Evolutionary conservation across 2,888 invertebrate genomes (phyloP).

Genomic region (Mayetiola destructor): DNA sequence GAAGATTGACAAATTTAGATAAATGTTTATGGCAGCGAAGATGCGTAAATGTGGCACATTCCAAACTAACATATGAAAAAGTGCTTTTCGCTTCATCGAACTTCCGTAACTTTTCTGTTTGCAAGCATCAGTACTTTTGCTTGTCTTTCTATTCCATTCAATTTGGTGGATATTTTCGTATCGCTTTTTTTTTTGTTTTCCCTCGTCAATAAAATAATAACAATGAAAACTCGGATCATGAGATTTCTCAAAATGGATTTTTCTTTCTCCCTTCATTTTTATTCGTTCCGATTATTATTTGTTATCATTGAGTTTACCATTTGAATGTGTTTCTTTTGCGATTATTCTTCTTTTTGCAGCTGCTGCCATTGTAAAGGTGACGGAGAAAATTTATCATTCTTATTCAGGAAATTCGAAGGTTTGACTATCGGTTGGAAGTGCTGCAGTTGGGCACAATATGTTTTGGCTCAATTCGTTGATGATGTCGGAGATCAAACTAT

Average conservation of each 20-base stretch:
- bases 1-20: conserved; percentile 8
- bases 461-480: too few relatives aligned
- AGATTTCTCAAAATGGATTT: too few relatives aligned
- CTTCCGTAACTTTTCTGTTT: conserved; percentile 1
- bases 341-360: too few relatives aligned
- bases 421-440: too few relatives aligned
- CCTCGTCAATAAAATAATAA: neutral
- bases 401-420: too few relatives aligned
- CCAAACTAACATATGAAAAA: neutral
- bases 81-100: neutral
- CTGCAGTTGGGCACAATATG: too few relatives aligned
- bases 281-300: too few relatives aligned
- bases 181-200: neutral
- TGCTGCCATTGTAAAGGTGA: too few relatives aligned
- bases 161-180: neutral
- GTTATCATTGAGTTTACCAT: too few relatives aligned
- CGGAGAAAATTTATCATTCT: conserved; percentile 12
- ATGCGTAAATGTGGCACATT: conserved; percentile 2
- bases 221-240: conserved; percentile 1
- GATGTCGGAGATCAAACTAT: too few relatives aligned
- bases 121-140: too few relatives aligned
- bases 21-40: conserved; percentile 5
- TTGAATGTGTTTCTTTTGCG: conserved; percentile 4
- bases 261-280: too few relatives aligned
- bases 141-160: neutral